A percentile compares a stretch with the other conserved stretches of the same genome.
These are phyloP conservation scores for Butorides virescens DNA, from an alignment of 2,113 vertebrate genomes.

Conservation along the genomic window DNA sequence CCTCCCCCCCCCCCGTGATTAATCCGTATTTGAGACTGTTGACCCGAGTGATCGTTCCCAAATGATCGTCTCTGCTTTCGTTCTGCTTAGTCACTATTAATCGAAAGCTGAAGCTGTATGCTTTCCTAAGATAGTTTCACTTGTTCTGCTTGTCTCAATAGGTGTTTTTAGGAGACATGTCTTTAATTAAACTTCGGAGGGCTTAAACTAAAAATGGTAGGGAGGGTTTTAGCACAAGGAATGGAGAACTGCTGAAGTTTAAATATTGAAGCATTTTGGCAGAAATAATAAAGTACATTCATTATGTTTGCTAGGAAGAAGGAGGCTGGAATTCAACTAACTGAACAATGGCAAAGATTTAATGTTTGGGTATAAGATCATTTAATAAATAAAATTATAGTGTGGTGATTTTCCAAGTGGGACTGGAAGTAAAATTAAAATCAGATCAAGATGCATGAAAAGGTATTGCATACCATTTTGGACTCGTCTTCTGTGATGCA, in stretches of 20 bases:
- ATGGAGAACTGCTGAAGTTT: background rate
- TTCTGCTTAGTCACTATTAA: background rate
- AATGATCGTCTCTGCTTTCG: background rate
- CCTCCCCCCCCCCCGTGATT: background rate
- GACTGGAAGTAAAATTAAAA: constrained; percentile 39
- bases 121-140: background rate
- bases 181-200: constrained; percentile 39
- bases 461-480: constrained; percentile 34
- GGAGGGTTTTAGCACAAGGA: background rate
- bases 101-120: background rate
- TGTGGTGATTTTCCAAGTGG: constrained; percentile 37
- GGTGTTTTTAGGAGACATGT: background rate
- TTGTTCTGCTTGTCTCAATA: constrained; percentile 16
- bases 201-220: background rate
- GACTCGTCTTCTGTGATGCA: constrained; percentile 13
- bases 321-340: background rate
- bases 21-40: constrained; percentile 39
- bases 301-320: background rate
- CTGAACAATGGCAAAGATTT: constrained; percentile 14
- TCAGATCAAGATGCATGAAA: constrained; percentile 29
- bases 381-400: background rate
- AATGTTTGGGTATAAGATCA: constrained; percentile 14
- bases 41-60: background rate
- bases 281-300: background rate
- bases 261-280: constrained; percentile 15